Evolutionary conservation across 37 sponge, comb jelly and placozoan genomes (phyloP).

Genomic region (Spongia lamella): DNA sequence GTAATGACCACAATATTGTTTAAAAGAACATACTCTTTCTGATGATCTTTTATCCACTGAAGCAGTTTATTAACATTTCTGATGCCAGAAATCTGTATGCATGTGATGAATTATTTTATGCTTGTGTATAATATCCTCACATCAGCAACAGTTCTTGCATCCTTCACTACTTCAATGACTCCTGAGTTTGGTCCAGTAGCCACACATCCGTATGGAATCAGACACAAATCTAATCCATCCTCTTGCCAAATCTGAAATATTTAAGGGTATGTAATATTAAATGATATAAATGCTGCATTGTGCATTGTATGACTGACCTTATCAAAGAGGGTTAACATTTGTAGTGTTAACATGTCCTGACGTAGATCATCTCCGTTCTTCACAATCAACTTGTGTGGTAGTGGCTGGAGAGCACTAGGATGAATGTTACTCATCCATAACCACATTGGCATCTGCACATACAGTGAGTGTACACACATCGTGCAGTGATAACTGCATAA

Average conservation of each 20-base stretch:
- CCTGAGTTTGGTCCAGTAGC: slow-evolving; percentile 75
- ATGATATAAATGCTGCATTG: not conserved
- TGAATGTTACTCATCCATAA: slow-evolving; percentile 51
- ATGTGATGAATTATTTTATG: not conserved
- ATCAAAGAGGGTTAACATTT: slow-evolving; percentile 59
- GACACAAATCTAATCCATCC: slow-evolving; percentile 64
- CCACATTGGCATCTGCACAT: slow-evolving; percentile 55
- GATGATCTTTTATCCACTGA: slow-evolving; percentile 56
- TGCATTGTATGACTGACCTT: slow-evolving; percentile 17
- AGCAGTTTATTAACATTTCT: slow-evolving; percentile 30
- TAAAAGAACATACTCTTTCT: slow-evolving; percentile 52
- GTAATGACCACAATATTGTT: too few species aligned
- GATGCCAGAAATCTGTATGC: slow-evolving; percentile 31
- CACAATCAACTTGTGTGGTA: slow-evolving; percentile 46
- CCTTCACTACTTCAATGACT: slow-evolving; percentile 87
- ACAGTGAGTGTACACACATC: not conserved
- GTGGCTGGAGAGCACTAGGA: slow-evolving; percentile 18
- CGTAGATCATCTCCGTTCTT: slow-evolving; percentile 68
- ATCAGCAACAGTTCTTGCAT: slow-evolving; percentile 59
- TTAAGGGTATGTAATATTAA: too few species aligned
- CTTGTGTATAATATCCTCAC: slow-evolving; percentile 1
- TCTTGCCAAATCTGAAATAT: slow-evolving; percentile 77
- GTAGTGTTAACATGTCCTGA: slow-evolving; percentile 67
- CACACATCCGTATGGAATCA: slow-evolving; percentile 87
- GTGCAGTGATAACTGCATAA: not conserved